Percentiles rank a stretch among this genome's conserved stretches.
Conservation (phyloP, 2,888 invertebrate genomes). For the Polia nebulosa region DNA sequence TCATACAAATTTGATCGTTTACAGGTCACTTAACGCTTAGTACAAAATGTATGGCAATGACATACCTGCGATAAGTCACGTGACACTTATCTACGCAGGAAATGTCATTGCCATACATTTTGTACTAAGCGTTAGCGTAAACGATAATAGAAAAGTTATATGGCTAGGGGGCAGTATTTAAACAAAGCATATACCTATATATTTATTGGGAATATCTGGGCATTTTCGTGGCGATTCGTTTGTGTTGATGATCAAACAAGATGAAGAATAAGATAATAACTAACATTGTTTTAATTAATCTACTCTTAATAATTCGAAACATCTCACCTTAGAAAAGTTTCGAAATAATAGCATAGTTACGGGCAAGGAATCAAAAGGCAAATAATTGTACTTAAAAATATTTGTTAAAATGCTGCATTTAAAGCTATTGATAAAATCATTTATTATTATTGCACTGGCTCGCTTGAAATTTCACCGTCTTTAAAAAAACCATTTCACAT, state of each 20-base stretch:
- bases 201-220: background rate
- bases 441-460: constrained; percentile 49
- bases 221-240: background rate
- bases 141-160: too few species aligned
- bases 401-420: constrained; percentile 58
- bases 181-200: too few species aligned
- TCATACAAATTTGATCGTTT: too few species aligned
- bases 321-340: too few species aligned
- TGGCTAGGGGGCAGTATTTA: too few species aligned
- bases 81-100: too few species aligned
- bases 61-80: too few species aligned
- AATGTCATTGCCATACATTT: too few species aligned
- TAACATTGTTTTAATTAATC: background rate
- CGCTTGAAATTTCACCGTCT: constrained; percentile 9
- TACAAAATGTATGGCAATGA: too few species aligned
- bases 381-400: constrained; percentile 39
- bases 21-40: too few species aligned
- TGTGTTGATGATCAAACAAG: background rate
- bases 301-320: background rate
- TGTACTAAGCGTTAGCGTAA: too few species aligned
- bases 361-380: constrained; percentile 35
- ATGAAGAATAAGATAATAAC: background rate
- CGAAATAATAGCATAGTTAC: background rate
- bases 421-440: constrained; percentile 57
- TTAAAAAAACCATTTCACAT: constrained; percentile 9